These are phyloP conservation scores for Drosophila paracracens DNA, from an alignment of 2,888 invertebrate species.

Conservation along the genomic window DNA sequence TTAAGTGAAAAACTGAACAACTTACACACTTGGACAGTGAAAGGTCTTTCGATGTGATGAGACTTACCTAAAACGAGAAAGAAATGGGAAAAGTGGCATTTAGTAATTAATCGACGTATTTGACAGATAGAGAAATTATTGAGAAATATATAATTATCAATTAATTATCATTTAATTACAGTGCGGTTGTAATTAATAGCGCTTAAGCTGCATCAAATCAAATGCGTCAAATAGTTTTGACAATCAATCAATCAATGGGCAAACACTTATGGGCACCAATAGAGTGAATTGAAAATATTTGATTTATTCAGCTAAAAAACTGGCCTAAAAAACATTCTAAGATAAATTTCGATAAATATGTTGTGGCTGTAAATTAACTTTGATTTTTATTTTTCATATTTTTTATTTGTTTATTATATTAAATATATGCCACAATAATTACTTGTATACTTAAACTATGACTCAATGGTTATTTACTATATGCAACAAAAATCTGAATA, in stretches of 20 bases:
- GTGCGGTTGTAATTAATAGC: slow-evolving; percentile 11
- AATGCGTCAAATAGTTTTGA: slow-evolving; percentile 10
- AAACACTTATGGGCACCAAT: not conserved
- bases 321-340: rapidly evolving
- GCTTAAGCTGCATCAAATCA: slow-evolving; percentile 14
- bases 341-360: not conserved
- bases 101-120: slow-evolving; percentile 40
- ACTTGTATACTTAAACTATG: not conserved
- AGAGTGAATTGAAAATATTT: not conserved
- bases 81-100: slow-evolving; percentile 39
- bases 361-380: not conserved
- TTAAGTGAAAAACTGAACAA: slow-evolving; percentile 21
- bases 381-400: not conserved
- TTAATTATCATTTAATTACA: slow-evolving; percentile 37
- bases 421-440: not conserved
- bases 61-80: slow-evolving; percentile 73
- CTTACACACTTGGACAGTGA: slow-evolving; percentile 38
- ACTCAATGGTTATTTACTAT: not conserved
- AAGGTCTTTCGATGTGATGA: slow-evolving; percentile 27
- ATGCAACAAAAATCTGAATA: not conserved
- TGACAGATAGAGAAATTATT: slow-evolving; percentile 14
- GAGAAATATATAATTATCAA: slow-evolving; percentile 24
- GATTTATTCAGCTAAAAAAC: not conserved
- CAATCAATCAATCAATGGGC: slow-evolving; percentile 24
- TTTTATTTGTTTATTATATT: not conserved